These are phyloP conservation scores for Xiphorhynchus elegans DNA, from an alignment of 2,113 vertebrate species.

Conservation along the genomic window DNA sequence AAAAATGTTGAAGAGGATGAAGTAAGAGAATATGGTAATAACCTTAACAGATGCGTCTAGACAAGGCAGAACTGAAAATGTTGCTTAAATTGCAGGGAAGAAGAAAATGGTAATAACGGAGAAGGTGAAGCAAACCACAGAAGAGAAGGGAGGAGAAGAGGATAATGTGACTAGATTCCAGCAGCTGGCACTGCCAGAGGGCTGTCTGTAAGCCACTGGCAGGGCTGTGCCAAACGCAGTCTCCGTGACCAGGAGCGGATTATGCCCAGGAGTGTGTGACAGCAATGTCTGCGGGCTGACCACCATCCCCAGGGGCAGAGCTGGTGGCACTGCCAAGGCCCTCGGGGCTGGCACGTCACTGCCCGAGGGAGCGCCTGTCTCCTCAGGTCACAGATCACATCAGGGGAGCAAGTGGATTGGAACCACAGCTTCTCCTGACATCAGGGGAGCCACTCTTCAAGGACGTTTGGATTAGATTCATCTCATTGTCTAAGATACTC, in stretches of 20 bases:
- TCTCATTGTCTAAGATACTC: background rate
- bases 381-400: background rate
- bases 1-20: background rate
- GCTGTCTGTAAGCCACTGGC: background rate
- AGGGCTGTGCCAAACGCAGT: fast-evolving
- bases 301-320: fast-evolving
- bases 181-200: background rate
- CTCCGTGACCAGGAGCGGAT: background rate
- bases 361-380: fast-evolving
- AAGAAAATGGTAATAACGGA: background rate
- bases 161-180: background rate
- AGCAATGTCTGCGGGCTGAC: background rate
- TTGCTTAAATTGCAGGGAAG: background rate
- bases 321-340: background rate
- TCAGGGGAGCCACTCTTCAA: background rate
- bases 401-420: background rate
- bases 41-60: background rate
- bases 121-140: background rate
- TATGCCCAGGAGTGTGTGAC: fast-evolving
- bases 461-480: background rate
- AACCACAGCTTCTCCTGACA: background rate
- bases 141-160: background rate
- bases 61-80: background rate
- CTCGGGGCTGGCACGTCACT: fast-evolving
- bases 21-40: background rate